Base-by-base conservation (phyloP, 2,797 vertebrate species). In the Aphelocoma californica region DNA sequence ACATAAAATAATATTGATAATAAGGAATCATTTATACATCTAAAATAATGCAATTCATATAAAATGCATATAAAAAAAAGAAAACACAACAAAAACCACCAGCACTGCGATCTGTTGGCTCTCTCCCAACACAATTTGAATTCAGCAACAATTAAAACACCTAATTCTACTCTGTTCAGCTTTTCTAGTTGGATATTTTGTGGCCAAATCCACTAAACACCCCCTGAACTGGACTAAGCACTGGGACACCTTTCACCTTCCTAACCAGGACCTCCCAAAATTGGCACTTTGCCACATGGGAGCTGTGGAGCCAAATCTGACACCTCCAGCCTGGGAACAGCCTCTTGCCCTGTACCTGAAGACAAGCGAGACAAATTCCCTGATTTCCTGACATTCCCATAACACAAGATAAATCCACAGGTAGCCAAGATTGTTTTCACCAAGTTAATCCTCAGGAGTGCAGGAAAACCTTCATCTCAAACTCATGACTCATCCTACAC, bases 291-390 rank as follows among this genome's bases (percentile, higher is more conserved):
- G 74, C 75, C 62, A 81, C 29, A 6, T 12, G 34, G 0, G 1
- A 74, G 36, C 58, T 70, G 24, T 2, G 1, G 34, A 88, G 81
- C 86, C 93, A 96, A 92, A 90, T 19, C 58, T 88, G 77, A 84
- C 78, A 77, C 91, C 32, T 90, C 62, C 4, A 9, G 62, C 26
- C 62, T 44, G 47, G 87, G 24, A 78, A 44, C 18, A 61, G 32
- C 50, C 26, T 42, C 83, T 42, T 86, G 36, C 47, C 26, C 21
- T 50, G 17, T 31, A 18, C 11, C 51, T 64, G 64, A 64, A 45
- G 38, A 40, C 82, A 73, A 91, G 53, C 0, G 4, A 62, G 21
- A 60, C 34, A 54, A 81, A 95, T 66, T 74, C 69, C 38, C 20
- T 54, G 65, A 4, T 64, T 91, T 62, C 51, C 50, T 32, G 12